phyloP scores from a whole-genome alignment of 2,888 invertebrate genomes.

The Plagiodera versicolora region DNA sequence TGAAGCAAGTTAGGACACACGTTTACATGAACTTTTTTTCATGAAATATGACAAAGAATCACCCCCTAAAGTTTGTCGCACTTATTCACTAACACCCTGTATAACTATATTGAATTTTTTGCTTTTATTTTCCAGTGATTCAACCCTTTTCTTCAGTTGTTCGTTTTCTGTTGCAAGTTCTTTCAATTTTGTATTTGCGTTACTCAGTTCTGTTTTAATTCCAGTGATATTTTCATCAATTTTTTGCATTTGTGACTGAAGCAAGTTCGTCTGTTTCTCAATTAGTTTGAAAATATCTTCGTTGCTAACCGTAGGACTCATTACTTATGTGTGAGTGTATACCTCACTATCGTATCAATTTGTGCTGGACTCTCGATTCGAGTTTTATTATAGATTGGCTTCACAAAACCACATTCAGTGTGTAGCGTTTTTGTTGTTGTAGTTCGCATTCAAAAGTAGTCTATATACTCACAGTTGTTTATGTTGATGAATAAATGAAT shows the following conservation, averaged over 20 bases:
- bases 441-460: no score
- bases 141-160: not conserved
- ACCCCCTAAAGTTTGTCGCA: no score
- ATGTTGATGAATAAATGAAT: no score
- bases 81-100: no score
- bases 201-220: slow-evolving; percentile 1
- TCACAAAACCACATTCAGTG: no score
- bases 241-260: slow-evolving; percentile 1
- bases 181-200: not conserved
- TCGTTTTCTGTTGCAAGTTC: not conserved
- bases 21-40: no score
- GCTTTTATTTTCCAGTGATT: not conserved
- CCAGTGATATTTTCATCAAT: slow-evolving; percentile 1
- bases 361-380: no score
- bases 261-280: slow-evolving; percentile 3
- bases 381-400: no score
- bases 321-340: not conserved
- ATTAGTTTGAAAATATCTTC: slow-evolving; percentile 4
- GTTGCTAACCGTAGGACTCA: slow-evolving; percentile 1
- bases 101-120: slow-evolving; percentile 3
- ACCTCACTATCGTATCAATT: not conserved
- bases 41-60: no score
- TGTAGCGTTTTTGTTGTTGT: no score
- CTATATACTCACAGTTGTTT: no score
- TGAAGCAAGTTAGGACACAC: no score